These are phyloP conservation scores for Epinephelus coioides DNA, from an alignment of 2,797 vertebrate species.

Conservation along the genomic window DNA sequence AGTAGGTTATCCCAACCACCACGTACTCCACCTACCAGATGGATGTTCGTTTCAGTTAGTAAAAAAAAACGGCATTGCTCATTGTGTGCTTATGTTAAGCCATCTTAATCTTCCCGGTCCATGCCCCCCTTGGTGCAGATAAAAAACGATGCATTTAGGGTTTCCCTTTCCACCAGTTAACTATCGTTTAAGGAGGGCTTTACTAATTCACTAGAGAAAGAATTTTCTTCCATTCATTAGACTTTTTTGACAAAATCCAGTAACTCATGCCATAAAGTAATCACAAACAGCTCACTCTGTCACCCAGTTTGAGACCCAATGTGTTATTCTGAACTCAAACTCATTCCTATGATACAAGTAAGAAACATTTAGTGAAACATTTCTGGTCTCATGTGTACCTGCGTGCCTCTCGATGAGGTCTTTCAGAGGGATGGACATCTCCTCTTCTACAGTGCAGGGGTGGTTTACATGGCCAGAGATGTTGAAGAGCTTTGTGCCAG, in stretches of 20 bases:
- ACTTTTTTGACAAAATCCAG: background rate
- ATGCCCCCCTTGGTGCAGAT: conserved; percentile 2
- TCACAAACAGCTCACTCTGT: background rate
- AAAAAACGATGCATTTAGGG: conserved; percentile 17
- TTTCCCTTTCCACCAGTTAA: conserved; percentile 1
- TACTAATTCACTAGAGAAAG: background rate
- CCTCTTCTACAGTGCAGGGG: conserved; percentile 96
- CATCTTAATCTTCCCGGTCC: conserved; percentile 49
- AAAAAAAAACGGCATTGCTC: background rate
- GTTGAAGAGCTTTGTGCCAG: conserved; percentile 97
- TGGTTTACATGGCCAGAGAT: conserved; percentile 96
- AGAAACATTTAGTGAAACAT: background rate
- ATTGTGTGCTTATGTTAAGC: conserved; percentile 42
- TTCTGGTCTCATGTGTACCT: conserved; percentile 73
- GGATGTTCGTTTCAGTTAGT: conserved; percentile 60
- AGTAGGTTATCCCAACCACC: conserved; percentile 98
- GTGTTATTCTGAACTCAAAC: background rate
- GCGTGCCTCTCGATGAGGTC: conserved; percentile 96
- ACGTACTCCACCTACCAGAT: conserved; percentile 90
- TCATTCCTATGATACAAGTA: background rate
- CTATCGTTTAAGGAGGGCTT: background rate
- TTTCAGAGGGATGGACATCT: conserved; percentile 95
- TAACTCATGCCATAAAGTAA: background rate
- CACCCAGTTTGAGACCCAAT: background rate
- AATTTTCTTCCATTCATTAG: background rate